Evolutionary conservation across 2,113 vertebrate genomes (phyloP).

Genomic region (Oncorhynchus tshawytscha): DNA sequence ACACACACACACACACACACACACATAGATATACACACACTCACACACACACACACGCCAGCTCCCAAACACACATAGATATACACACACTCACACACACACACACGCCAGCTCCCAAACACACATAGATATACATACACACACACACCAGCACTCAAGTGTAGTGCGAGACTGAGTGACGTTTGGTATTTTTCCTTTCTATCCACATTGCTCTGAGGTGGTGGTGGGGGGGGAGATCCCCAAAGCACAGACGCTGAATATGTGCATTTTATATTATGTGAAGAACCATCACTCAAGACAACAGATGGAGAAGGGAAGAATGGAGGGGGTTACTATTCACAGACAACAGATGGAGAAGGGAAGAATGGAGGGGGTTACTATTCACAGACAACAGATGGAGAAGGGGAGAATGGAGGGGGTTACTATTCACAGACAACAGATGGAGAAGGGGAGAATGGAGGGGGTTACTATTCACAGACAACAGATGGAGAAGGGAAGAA

Average conservation of each 20-base stretch:
- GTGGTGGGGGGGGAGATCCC: constrained; percentile 4
- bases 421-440: too few relatives aligned
- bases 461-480: too few relatives aligned
- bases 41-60: constrained; percentile 25
- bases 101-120: constrained; percentile 27
- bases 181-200: constrained; percentile 50
- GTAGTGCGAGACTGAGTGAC: constrained; percentile 51
- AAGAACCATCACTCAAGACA: neutral
- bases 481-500: too few relatives aligned
- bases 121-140: neutral
- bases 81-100: neutral
- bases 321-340: too few relatives aligned
- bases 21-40: too few relatives aligned
- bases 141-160: constrained; percentile 35
- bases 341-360: too few relatives aligned
- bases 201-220: neutral
- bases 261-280: constrained; percentile 60
- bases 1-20: constrained; percentile 20
- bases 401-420: too few relatives aligned
- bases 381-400: too few relatives aligned
- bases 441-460: too few relatives aligned
- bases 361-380: too few relatives aligned
- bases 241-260: constrained; percentile 52
- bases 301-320: too few relatives aligned
- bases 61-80: constrained; percentile 17